Base-by-base conservation (phyloP, 2,888 invertebrate species). In the Mesorhabditis spiculigera region DNA sequence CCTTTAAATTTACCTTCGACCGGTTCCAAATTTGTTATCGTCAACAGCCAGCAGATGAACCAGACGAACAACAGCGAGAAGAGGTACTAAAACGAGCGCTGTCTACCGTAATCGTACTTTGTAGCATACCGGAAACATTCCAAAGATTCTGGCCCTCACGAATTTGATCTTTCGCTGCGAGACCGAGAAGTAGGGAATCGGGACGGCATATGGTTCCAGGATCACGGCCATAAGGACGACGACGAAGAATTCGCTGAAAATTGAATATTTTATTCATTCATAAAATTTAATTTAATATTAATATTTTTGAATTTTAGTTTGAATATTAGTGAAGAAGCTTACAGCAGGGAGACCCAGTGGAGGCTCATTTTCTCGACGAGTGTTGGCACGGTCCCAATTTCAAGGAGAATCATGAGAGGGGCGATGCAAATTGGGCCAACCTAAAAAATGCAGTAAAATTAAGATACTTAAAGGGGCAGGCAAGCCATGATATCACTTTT, bases 371-470 rank as follows among this genome's bases (percentile, higher is more conserved):
- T 81, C 58, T 78, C 71, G 43, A 77, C 71, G 10, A 79, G 68
- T 10, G 81, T 75, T 4, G 79, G 81, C 42, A 79, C 76, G 6
- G 78, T 76, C 41, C 79, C 76, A 16, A 84, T 70, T 5, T 74
- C 75, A 28, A 84, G 74, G 4, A 85, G 74, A 41, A 70, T 63
- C 69, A 83, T 70, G 10, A 82, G 71, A 6, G 83, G 83, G 10
- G 76, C 72, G 42, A 85, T 80, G n/a, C 83, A 83, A 16, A 84
- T 68, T 0, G 84, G 84, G 8, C 84, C 84, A 63, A 84, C 75
- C 63, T 71, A 72, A 16, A 65, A 10, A 76, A n/a, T 50, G 28
- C 28, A 28, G 28, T 28, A 28, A 28, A 28, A 28, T 28, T 28
- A 28, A 28, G 28, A 28, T 28, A 28, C 28, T 1, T 28, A 28